Base-by-base conservation (phyloP, 37 sponge, comb jelly and placozoan species). In the Corticium candelabrum region DNA sequence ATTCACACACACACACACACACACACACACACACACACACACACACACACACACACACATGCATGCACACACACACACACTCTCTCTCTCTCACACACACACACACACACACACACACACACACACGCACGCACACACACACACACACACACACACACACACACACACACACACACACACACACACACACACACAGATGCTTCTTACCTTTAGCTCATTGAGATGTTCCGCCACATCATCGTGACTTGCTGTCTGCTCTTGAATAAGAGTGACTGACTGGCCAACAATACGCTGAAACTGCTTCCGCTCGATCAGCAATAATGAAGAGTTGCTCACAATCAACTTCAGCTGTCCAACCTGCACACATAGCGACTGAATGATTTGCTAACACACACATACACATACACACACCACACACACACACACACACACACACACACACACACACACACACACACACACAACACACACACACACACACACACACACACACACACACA, bases 221-320 rank as follows among this genome's bases (percentile, higher is more conserved):
- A 92, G 80, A 30, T 80, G 67, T 37, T 84, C 83, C 3, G 87
- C 78, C 3, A 92, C 90, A 57, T 79, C 86, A 68, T 92, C 84
- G 38, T 89, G 90, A 39, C 84, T 84, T 57, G 93, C 82, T 33
- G 93, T 92, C 37, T 84, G 84, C 40, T 86, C 74, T 7, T 84
- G 84, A 40, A 74, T 77, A 40, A 81, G 33, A 0, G 32, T 40
- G 1, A 92, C 87, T 0, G 79, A 67, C 33, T 38, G 69, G 1
- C 87, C 87, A 73, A 92, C 21, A 21, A 21, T 21, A 21, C 62
- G 62, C 11, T 21, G 21, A 21, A 50, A 50, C 62, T 21, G 62
- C 62, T 50, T 50, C 21, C 62, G 62, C 62, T 50, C 62, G 15
- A 27, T 21, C 21, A 50, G 21, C 15, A 50, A 21, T 21, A 50